Conservation (phyloP, 2,797 vertebrate species). For the Rhadinocentrus ornatus region DNA sequence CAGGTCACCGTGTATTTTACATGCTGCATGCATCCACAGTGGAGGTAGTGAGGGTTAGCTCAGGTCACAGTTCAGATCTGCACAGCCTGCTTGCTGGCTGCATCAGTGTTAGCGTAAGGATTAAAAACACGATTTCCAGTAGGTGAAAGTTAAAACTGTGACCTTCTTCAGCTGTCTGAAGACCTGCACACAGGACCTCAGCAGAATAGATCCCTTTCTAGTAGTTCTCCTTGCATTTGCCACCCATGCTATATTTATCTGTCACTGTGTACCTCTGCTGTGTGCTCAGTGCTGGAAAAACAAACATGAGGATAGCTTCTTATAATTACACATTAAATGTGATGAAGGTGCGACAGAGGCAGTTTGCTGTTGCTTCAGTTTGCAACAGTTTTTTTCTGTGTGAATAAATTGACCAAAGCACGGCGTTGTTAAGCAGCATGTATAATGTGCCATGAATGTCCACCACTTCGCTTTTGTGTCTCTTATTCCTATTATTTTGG, state of each 20-base stretch:
- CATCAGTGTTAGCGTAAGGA: not conserved
- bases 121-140: slow-evolving; percentile 3
- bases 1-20: slow-evolving; percentile 51
- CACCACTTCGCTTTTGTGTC: not conserved
- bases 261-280: slow-evolving; percentile 70
- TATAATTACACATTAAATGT: slow-evolving; percentile 68
- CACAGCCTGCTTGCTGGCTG: not conserved
- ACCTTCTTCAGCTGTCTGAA: not conserved
- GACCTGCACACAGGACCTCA: not conserved
- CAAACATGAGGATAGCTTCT: slow-evolving; percentile 74
- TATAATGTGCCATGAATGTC: slow-evolving; percentile 1
- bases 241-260: slow-evolving; percentile 72
- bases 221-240: slow-evolving; percentile 52
- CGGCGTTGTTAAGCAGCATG: slow-evolving; percentile 16
- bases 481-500: not conserved
- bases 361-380: slow-evolving; percentile 31
- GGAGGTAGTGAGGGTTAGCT: slow-evolving; percentile 44
- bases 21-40: slow-evolving; percentile 10
- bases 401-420: slow-evolving; percentile 30
- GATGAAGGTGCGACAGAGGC: slow-evolving; percentile 39
- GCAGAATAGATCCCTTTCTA: slow-evolving; percentile 32
- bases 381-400: slow-evolving; percentile 21
- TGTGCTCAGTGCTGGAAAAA: slow-evolving; percentile 73
- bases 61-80: slow-evolving; percentile 38
- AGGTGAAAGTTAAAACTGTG: too few species aligned